These are phyloP conservation scores for Helicoverpa zea DNA, from an alignment of 1,140 invertebrate genomes.

Conservation along the genomic window DNA sequence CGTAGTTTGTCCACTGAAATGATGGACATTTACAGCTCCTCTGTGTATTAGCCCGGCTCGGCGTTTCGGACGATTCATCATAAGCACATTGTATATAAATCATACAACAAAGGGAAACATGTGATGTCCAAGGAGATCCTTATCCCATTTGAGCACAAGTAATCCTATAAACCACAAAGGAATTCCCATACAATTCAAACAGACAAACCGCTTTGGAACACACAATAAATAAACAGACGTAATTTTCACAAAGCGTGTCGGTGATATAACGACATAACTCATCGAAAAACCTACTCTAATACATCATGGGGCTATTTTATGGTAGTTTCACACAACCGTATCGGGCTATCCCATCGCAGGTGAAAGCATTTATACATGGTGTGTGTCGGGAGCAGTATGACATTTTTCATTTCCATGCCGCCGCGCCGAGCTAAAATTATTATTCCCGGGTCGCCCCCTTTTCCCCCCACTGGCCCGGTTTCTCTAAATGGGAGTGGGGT, in stretches of 20 bases:
- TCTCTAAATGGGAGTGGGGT: slow-evolving; percentile 43
- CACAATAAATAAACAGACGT: slow-evolving; percentile 36
- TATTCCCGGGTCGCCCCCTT: slow-evolving; percentile 61
- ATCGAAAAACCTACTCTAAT: slow-evolving; percentile 39
- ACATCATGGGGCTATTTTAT: slow-evolving; percentile 47
- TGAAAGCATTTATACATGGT: slow-evolving; percentile 47
- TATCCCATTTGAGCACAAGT: slow-evolving; percentile 20
- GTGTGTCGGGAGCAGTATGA: slow-evolving; percentile 54
- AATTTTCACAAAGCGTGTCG: slow-evolving; percentile 21
- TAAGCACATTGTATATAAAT: slow-evolving; percentile 22
- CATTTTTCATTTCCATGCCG: slow-evolving; percentile 68
- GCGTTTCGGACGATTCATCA: slow-evolving; percentile 14
- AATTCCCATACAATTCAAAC: slow-evolving; percentile 25
- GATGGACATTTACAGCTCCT: background rate
- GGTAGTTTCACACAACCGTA: slow-evolving; percentile 44
- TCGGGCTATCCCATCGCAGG: slow-evolving; percentile 49
- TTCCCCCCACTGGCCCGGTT: slow-evolving; percentile 51
- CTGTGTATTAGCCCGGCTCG: background rate
- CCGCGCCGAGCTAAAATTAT: slow-evolving; percentile 67
- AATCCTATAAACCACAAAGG: slow-evolving; percentile 27
- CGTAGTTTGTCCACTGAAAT: background rate
- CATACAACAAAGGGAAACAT: slow-evolving; percentile 16
- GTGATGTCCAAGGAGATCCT: slow-evolving; percentile 12
- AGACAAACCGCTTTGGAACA: slow-evolving; percentile 17
- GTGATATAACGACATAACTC: slow-evolving; percentile 38